Conservation (phyloP, 2,113 vertebrate species). For the Engraulis encrasicolus region DNA sequence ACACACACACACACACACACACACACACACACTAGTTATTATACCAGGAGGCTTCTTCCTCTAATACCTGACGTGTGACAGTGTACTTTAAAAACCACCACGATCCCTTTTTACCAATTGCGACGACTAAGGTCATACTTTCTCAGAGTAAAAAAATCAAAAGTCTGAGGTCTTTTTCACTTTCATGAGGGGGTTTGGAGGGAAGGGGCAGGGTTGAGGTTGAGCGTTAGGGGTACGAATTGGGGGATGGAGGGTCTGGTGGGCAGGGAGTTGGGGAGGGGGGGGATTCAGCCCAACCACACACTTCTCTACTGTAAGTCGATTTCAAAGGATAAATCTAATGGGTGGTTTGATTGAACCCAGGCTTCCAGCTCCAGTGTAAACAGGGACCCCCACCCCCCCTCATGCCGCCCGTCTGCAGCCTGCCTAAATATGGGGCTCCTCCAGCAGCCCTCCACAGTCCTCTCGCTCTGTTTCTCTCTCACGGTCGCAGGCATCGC, state of each 20-base stretch:
- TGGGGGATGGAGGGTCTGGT: no score
- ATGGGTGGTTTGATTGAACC: conserved; percentile 17
- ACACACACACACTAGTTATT: no score
- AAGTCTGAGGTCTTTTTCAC: background rate
- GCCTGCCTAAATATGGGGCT: conserved; percentile 18
- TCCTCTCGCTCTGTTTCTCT: no score
- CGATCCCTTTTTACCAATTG: conserved; percentile 8
- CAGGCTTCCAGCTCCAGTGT: conserved; percentile 18
- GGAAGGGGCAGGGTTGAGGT: no score
- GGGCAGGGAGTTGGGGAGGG: background rate
- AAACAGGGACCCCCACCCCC: background rate
- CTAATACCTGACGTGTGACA: background rate
- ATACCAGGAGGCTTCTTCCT: background rate
- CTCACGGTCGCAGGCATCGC: background rate
- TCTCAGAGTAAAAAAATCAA: background rate
- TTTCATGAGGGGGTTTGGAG: background rate
- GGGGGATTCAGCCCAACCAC: background rate
- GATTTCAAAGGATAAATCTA: conserved; percentile 19
- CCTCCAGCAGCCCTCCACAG: background rate
- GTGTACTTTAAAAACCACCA: background rate
- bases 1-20: no score
- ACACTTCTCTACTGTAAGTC: conserved; percentile 17
- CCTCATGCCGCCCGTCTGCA: background rate
- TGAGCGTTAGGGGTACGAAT: no score
- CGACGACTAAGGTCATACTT: background rate